Percentiles rank a stretch among this genome's conserved stretches.
Evolutionary conservation across 2,888 invertebrate species (phyloP).

Genomic region (Folsomia manolachei): DNA sequence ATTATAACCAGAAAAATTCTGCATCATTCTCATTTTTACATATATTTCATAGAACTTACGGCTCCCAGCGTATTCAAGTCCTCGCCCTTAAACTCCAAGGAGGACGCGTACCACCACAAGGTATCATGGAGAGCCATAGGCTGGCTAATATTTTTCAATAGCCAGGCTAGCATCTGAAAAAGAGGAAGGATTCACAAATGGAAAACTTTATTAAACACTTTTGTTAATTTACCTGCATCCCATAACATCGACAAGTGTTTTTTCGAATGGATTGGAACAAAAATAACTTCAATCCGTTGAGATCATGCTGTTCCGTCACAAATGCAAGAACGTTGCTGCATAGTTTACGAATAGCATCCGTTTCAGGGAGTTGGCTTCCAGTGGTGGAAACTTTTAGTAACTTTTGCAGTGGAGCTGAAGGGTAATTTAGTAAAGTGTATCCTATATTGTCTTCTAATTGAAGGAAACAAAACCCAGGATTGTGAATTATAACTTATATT

Average conservation of each 20-base stretch:
- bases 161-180: conserved; percentile 82
- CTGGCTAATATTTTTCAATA: conserved; percentile 85
- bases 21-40: not conserved
- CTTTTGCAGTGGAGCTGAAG: conserved; percentile 80
- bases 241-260: conserved; percentile 70
- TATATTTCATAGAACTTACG: conserved; percentile 21
- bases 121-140: conserved; percentile 89
- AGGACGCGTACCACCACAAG: conserved; percentile 93
- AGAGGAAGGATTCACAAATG: no score
- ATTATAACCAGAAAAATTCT: not conserved
- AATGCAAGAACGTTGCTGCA: conserved; percentile 83
- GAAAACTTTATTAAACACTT: not conserved
- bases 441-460: conserved; percentile 53
- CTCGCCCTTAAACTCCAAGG: conserved; percentile 58
- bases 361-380: conserved; percentile 53
- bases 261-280: conserved; percentile 80
- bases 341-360: conserved; percentile 56
- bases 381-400: conserved; percentile 62
- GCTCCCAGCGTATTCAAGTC: conserved; percentile 30
- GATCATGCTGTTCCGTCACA: conserved; percentile 78
- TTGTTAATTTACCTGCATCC: conserved; percentile 68
- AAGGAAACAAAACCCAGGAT: conserved; percentile 14
- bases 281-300: conserved; percentile 76
- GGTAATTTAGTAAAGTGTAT: conserved; percentile 80
- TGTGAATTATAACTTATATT: conserved; percentile 1